Base-by-base conservation (phyloP, 1,140 invertebrate genomes). In the Tribolium madens region DNA sequence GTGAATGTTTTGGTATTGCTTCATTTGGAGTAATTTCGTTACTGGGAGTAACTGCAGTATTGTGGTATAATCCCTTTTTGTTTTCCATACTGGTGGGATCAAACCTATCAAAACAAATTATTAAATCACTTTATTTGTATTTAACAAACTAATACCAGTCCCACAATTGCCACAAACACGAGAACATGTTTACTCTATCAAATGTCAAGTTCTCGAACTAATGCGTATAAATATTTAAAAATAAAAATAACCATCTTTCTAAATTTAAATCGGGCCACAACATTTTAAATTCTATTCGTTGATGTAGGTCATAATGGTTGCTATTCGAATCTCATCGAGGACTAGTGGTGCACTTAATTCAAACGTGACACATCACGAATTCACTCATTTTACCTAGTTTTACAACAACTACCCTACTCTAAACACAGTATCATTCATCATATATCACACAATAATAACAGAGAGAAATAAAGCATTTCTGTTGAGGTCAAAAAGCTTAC, bases 131-230 rank as follows among this genome's bases (percentile, higher is more conserved):
- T 26, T 26, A 26, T 26, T 26, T 26, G 21, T 26, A 26, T 50
- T 46, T 53, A 36, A 64, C 60, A 68, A 70, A 88, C 6, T 52
- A 73, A 9, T 87, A 92, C 91, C 91, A 92, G 82, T 91, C 90
- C 88, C 90, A 91, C 78, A 91, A 87, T 82, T 91, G 89, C 88
- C 90, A 91, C 76, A 92, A 87, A 85, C 90, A 92, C 80, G 90
- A 88, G 81, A 91, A 91, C 91, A 91, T 91, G 76, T 84, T 87
- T 33, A 4, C 17, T 5, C 21, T 13, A 31, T 18, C 15, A 26
- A 26, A 31, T 50, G 42, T 72, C 42, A 52, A 71, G 17, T 46
- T 17, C 47, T 71, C 18, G 36, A 71, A 71, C 17, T 48, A 21
- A 17, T 21, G 18, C 68, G 17, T 72, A 2, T 21, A 50, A 17